Base-by-base conservation (phyloP, 1,140 invertebrate species). In the Drosophila obscura region DNA sequence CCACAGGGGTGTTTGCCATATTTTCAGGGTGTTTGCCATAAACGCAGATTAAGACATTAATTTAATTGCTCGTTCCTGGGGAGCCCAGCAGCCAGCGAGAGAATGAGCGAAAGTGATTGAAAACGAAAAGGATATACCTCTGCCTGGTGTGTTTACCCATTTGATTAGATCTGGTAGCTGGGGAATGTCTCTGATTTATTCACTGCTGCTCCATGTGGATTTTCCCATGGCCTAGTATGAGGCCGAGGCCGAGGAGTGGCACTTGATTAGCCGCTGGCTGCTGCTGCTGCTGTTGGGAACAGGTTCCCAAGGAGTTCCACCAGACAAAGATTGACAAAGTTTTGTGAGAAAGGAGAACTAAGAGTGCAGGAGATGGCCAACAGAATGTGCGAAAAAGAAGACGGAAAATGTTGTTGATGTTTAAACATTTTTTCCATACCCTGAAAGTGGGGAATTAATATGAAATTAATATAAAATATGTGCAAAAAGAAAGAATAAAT, bases 41-140 rank as follows among this genome's bases (percentile, higher is more conserved):
- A 88, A 89, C 65, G 80, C 80, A 88, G 83, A 88, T 88, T 88
- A 88, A 80, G 84, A 88, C 83, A 88, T 88, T 88, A 89, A 89
- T 88, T 89, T 88, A 88, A 88, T 88, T 88, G 83, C 83, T 68
- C 64, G 73, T 60, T 53, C 52, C 53, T 79, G 77, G 60, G 72
- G 68, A 59, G 56, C 44, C 16, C 19, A 64, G 24, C 26, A 24
- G 2, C 19, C 2, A 48, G 22, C 43, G 15, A 13, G 15, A n/a
- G 28, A 2, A 31, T 57, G 65, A 45, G 71, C 39, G 49, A 31
- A 52, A 66, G 41, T 50, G 39, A 43, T 45, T 69, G 31, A 35
- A 35, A 35, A 11, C 2, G 31, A 35, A 39, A 13, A 13, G 11
- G 35, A 39, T 39, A 39, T 13, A 13, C 11, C 11, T 13, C 1